Base-by-base conservation (phyloP, 2,888 invertebrate genomes). In the Metalampra italica region DNA sequence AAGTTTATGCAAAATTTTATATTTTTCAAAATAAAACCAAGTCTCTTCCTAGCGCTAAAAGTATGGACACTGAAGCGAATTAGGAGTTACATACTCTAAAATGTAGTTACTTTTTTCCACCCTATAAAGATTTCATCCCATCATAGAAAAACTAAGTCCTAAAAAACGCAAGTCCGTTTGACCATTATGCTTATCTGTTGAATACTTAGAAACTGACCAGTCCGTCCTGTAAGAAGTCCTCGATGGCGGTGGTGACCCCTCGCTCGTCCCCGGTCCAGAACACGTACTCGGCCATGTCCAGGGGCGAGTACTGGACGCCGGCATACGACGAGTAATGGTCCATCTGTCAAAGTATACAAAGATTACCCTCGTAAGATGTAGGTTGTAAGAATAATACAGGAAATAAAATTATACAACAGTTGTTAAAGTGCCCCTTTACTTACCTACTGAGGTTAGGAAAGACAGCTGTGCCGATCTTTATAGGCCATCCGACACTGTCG, bases 211-310 rank as follows among this genome's bases (percentile, higher is more conserved):
- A 22, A 22, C 90, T 83, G 78, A 95, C 95, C 91, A 94, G 77
- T 60, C 94, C 94, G 62, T 94, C 94, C 62, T 94, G 92, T 13
- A 95, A 90, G 64, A 95, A 93, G 59, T 95, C 94, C 68, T 95
- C 94, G 15, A 95, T 93, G 9, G 95, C 94, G 7, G 92, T 79
- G 0, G 94, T 94, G 0, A 95, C 95, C 7, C 95, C 94, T 46
- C 92, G 92, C 68, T 95, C 95, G 69, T 95, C 95, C 0, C 95
- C 95, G 0, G 95, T 95, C 93, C 94, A 94, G 74, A 94, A 94
- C 2, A 95, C 93, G 62, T 95, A 95, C 68, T 95, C 94, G 0
- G 95, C 95, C 93, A 95, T 94, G 65, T 95, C 95, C 46, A 93
- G 84, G 0, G 95, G 94, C 0, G 94, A 93, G 67, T 94, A 94